These are phyloP conservation scores for Torymus texanus DNA, from an alignment of 2,888 invertebrate genomes.

Conservation along the genomic window DNA sequence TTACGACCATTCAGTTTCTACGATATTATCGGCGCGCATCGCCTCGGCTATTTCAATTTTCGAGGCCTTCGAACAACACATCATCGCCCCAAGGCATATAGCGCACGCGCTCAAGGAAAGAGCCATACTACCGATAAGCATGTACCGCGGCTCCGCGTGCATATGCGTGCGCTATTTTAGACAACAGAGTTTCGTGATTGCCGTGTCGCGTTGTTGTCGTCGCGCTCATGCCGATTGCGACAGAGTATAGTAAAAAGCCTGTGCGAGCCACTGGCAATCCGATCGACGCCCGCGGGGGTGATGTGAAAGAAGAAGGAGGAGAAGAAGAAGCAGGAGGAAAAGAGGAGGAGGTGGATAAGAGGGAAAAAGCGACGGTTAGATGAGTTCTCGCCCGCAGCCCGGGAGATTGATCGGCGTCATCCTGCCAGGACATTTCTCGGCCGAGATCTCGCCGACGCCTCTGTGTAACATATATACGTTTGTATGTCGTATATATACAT, in stretches of 20 bases:
- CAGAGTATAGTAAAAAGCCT: conserved; percentile 18
- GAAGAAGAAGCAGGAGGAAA: conserved; percentile 26
- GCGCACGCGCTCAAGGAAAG: too few species aligned
- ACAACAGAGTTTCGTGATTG: too few species aligned
- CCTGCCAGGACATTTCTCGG: conserved; percentile 64
- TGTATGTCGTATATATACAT: conserved; percentile 22
- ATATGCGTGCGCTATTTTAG: too few species aligned
- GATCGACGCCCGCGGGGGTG: conserved; percentile 51
- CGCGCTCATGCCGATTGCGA: too few species aligned
- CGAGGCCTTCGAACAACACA: too few species aligned
- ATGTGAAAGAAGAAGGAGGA: conserved; percentile 33
- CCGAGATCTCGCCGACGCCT: conserved; percentile 54
- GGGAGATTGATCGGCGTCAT: conserved; percentile 72
- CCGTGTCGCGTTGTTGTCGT: too few species aligned
- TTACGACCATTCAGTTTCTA: too few species aligned
- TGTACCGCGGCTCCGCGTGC: too few species aligned
- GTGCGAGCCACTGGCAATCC: conserved; percentile 60
- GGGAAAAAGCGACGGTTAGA: conserved; percentile 58
- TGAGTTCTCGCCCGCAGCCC: conserved; percentile 56
- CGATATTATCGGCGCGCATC: too few species aligned
- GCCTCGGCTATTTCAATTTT: too few species aligned
- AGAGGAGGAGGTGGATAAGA: conserved; percentile 24
- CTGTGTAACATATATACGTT: conserved; percentile 21
- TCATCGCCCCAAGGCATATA: too few species aligned
- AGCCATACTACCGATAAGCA: too few species aligned